These are phyloP conservation scores for Zonitis immaculata DNA, from an alignment of 2,888 invertebrate species.

Conservation along the genomic window DNA sequence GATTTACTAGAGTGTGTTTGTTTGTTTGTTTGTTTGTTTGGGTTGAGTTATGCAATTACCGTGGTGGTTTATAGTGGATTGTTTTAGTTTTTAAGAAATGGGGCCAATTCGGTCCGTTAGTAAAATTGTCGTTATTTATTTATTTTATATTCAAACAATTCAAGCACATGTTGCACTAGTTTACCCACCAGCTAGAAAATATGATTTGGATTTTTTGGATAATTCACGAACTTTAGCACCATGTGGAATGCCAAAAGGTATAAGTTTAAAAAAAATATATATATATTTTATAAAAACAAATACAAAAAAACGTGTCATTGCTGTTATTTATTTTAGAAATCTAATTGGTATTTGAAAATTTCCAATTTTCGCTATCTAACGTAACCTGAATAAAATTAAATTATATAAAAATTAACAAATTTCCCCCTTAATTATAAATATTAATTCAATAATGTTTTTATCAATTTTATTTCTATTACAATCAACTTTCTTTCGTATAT, in stretches of 20 bases:
- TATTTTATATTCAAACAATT: slow-evolving; percentile 6
- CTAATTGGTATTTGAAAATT: not conserved
- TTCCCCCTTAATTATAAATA: not conserved
- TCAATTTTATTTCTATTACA: not conserved
- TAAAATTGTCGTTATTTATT: slow-evolving; percentile 9
- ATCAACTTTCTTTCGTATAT: not conserved
- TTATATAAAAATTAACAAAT: too few species aligned
- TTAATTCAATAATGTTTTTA: not conserved
- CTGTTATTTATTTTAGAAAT: slow-evolving; percentile 1
- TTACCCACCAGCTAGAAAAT: slow-evolving; percentile 83
- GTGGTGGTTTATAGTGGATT: slow-evolving; percentile 3
- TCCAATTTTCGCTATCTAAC: not conserved
- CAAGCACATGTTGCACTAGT: slow-evolving; percentile 77
- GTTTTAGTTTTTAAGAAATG: slow-evolving; percentile 7
- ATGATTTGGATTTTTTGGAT: slow-evolving; percentile 89
- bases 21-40: not conserved
- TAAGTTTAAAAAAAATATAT: not conserved
- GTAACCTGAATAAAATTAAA: not conserved
- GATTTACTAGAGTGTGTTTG: not conserved
- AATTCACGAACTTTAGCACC: slow-evolving; percentile 84
- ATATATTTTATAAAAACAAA: not conserved
- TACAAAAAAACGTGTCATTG: slow-evolving; percentile 1
- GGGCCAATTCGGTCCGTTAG: slow-evolving; percentile 7
- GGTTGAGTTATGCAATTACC: slow-evolving; percentile 7
- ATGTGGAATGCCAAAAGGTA: slow-evolving; percentile 95